Conservation (phyloP, 2,113 vertebrate genomes). For the Neolamprologus caudopunctatus region DNA sequence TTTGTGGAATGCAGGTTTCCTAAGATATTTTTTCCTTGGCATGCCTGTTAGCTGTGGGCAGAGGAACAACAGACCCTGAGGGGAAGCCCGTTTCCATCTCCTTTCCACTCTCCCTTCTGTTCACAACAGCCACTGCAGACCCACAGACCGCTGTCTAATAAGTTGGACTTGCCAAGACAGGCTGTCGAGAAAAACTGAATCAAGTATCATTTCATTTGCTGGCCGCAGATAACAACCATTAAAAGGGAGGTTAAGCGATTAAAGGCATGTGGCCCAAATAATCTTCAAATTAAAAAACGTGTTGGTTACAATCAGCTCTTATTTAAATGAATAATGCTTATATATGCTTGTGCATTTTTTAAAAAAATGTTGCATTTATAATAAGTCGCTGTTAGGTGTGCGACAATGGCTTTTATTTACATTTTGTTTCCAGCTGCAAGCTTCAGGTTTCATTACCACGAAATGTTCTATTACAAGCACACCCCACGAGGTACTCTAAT, state of each 20-base stretch:
- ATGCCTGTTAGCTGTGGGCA: constrained; percentile 39
- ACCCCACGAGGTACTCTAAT: neutral
- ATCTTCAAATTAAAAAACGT: neutral
- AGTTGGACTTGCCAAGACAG: constrained; percentile 33
- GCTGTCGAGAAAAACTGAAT: constrained; percentile 31
- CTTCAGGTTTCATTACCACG: neutral
- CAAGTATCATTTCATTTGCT: constrained; percentile 26
- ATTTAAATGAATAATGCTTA: neutral
- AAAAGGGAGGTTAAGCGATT: constrained; percentile 25
- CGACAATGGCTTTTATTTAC: neutral
- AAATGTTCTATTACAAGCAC: neutral
- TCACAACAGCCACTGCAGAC: constrained; percentile 42
- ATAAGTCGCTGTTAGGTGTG: neutral
- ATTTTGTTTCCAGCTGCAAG: neutral
- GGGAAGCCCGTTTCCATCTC: constrained; percentile 46
- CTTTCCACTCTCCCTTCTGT: constrained; percentile 47
- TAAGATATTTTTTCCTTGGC: constrained; percentile 29
- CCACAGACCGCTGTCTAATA: constrained; percentile 36
- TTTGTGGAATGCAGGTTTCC: constrained; percentile 24
- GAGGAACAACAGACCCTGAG: constrained; percentile 49
- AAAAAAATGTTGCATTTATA: neutral
- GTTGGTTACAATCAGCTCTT: neutral
- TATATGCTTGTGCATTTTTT: rapidly evolving
- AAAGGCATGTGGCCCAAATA: neutral
- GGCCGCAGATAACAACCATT: constrained; percentile 20